Conservation (phyloP, 1,140 invertebrate species). For the Dendrolimus kikuchii region DNA sequence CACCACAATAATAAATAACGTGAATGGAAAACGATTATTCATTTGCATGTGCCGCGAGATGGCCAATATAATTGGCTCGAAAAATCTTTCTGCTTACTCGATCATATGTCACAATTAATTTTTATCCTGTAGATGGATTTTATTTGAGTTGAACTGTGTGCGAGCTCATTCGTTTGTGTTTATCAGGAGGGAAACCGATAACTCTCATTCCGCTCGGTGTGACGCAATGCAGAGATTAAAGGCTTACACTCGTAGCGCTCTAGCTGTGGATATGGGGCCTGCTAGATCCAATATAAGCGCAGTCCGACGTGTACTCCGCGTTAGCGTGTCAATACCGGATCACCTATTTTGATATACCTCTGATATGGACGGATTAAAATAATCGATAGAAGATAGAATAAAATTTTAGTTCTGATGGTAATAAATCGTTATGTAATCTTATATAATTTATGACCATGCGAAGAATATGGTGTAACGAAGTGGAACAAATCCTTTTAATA, state of each 20-base stretch:
- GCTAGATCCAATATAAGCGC: slow-evolving; percentile 47
- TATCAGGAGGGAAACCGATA: slow-evolving; percentile 62
- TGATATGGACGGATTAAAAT: too few species aligned
- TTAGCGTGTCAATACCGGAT: slow-evolving; percentile 22
- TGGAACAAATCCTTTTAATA: slow-evolving; percentile 39
- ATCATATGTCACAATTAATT: slow-evolving; percentile 39
- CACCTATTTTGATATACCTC: neutral
- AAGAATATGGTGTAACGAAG: slow-evolving; percentile 9
- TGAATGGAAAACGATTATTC: slow-evolving; percentile 30
- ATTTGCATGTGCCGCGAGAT: slow-evolving; percentile 23
- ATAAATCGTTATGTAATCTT: neutral
- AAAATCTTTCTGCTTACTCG: slow-evolving; percentile 31
- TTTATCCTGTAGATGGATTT: slow-evolving; percentile 43
- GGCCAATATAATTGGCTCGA: slow-evolving; percentile 25
- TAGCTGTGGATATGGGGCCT: slow-evolving; percentile 36
- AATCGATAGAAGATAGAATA: slow-evolving; percentile 5
- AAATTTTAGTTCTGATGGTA: slow-evolving; percentile 7
- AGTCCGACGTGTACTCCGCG: slow-evolving; percentile 30
- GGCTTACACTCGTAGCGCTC: slow-evolving; percentile 52
- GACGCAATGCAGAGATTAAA: slow-evolving; percentile 68
- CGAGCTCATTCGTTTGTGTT: slow-evolving; percentile 59
- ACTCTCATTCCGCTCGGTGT: slow-evolving; percentile 58
- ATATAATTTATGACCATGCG: neutral
- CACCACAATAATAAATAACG: slow-evolving; percentile 48
- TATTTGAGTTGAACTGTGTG: slow-evolving; percentile 44